Conservation (phyloP, 2,888 invertebrate species). For the Pomacea canaliculata region DNA sequence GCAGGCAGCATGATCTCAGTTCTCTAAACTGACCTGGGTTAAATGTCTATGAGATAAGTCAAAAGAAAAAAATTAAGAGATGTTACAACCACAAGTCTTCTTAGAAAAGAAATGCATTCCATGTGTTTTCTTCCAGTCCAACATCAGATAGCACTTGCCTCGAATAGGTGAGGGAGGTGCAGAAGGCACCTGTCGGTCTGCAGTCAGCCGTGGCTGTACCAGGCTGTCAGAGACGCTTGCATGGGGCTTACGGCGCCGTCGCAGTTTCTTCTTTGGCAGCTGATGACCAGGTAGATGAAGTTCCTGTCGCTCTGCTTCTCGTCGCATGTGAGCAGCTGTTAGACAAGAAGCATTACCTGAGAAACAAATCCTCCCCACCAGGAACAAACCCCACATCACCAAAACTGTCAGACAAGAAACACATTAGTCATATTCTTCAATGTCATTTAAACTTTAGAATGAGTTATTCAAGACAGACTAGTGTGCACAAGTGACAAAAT, state of each 20-base stretch:
- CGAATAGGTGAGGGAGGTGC: slow-evolving; percentile 49
- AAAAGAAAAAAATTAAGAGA: too few relatives aligned
- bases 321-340: slow-evolving; percentile 38
- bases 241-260: slow-evolving; percentile 33
- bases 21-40: too few relatives aligned
- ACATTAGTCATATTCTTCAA: too few relatives aligned
- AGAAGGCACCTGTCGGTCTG: slow-evolving; percentile 27
- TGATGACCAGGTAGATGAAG: slow-evolving; percentile 26
- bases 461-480: too few relatives aligned
- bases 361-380: too few relatives aligned
- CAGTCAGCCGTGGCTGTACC: slow-evolving; percentile 18
- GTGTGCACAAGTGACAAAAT: too few relatives aligned
- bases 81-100: too few relatives aligned
- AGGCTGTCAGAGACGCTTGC: slow-evolving; percentile 28
- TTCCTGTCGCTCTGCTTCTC: slow-evolving; percentile 41
- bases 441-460: too few relatives aligned
- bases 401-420: neutral
- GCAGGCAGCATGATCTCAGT: too few relatives aligned
- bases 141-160: slow-evolving; percentile 37
- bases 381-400: neutral
- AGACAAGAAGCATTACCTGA: neutral
- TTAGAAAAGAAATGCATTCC: too few relatives aligned
- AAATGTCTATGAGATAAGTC: too few relatives aligned
- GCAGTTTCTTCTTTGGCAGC: slow-evolving; percentile 40
- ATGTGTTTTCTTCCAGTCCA: too few relatives aligned